Evolutionary conservation across 2,888 invertebrate species (phyloP).

Genomic region (Brachylomia viminalis): DNA sequence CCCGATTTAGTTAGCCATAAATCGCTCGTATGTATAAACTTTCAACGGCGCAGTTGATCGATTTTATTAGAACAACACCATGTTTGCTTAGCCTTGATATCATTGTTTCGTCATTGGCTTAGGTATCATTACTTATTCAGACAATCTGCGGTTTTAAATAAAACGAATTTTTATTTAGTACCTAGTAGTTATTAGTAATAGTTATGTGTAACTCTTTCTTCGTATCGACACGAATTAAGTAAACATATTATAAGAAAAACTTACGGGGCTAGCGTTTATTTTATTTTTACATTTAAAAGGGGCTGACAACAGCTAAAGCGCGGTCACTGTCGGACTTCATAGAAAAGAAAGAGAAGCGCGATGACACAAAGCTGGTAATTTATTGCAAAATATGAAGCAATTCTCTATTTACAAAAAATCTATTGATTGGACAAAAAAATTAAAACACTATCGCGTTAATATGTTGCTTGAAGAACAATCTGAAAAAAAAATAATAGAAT

Average conservation of each 20-base stretch:
- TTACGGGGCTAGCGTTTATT: too few relatives aligned
- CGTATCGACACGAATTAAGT: background rate
- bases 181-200: background rate
- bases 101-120: background rate
- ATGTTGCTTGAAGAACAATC: too few relatives aligned
- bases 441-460: too few relatives aligned
- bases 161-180: background rate
- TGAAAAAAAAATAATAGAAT: too few relatives aligned
- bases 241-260: background rate
- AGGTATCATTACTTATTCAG: slow-evolving; percentile 15
- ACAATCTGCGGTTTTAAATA: slow-evolving; percentile 1
- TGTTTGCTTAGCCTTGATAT: slow-evolving; percentile 18
- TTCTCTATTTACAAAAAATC: too few relatives aligned
- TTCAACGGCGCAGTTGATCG: slow-evolving; percentile 19
- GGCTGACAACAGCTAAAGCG: too few relatives aligned
- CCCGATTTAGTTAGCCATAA: background rate
- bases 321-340: too few relatives aligned
- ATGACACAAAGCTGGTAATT: too few relatives aligned
- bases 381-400: too few relatives aligned
- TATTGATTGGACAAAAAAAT: too few relatives aligned
- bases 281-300: too few relatives aligned
- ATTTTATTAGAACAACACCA: slow-evolving; percentile 20
- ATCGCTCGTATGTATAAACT: slow-evolving; percentile 22
- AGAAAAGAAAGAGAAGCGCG: too few relatives aligned
- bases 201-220: background rate